Percentiles rank a stretch among this genome's conserved stretches.
phyloP scores from a whole-genome alignment of 2,888 invertebrate genomes.

The Hirtodrosophila histrioides region DNA sequence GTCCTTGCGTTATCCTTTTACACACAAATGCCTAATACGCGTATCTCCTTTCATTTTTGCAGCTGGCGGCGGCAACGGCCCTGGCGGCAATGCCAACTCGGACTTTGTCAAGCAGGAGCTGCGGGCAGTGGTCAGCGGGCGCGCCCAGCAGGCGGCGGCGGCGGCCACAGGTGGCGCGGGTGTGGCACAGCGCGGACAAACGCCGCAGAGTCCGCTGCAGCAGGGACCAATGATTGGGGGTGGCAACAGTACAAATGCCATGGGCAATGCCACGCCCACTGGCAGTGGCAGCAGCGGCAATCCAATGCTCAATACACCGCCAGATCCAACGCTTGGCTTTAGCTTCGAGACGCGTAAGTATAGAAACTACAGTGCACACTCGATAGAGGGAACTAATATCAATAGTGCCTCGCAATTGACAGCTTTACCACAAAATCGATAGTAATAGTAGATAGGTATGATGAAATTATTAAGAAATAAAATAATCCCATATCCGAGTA shows the following conservation, averaged over 20 bases:
- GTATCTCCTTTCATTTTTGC: slow-evolving; percentile 32
- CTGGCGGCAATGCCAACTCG: slow-evolving; percentile 87
- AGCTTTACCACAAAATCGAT: too few species aligned
- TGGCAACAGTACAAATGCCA: slow-evolving; percentile 82
- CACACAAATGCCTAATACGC: neutral
- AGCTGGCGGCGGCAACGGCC: slow-evolving; percentile 65
- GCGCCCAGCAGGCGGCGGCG: slow-evolving; percentile 86
- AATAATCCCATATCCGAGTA: too few species aligned
- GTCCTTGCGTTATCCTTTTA: neutral
- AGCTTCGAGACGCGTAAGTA: slow-evolving; percentile 84
- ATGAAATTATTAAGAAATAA: too few species aligned
- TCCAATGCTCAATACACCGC: slow-evolving; percentile 82
- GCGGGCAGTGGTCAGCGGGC: slow-evolving; percentile 93
- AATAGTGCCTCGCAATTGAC: too few species aligned
- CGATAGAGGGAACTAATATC: too few species aligned
- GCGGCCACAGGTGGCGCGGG: slow-evolving; percentile 71
- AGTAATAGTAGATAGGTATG: too few species aligned
- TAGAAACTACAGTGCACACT: neutral
- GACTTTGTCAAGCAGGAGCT: slow-evolving; percentile 97
- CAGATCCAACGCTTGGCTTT: slow-evolving; percentile 83
- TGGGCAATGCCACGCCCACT: slow-evolving; percentile 70
- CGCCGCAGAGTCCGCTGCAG: slow-evolving; percentile 83
- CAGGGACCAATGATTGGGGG: slow-evolving; percentile 81
- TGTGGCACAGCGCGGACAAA: slow-evolving; percentile 77
- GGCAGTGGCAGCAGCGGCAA: slow-evolving; percentile 72